phyloP scores from a whole-genome alignment of 2,113 vertebrate species.

The Odobenus rosmarus region DNA sequence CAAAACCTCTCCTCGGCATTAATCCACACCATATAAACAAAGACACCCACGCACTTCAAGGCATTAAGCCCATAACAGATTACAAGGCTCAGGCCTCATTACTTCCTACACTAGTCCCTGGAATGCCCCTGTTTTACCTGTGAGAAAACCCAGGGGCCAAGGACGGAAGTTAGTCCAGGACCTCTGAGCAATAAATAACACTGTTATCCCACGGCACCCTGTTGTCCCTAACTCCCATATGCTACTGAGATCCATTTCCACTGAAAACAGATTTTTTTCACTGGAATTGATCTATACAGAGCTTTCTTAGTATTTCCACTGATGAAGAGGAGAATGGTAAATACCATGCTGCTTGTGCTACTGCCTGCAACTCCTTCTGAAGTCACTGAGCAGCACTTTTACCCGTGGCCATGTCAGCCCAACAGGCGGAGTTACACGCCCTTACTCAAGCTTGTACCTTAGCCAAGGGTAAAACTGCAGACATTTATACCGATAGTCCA shows the following conservation, averaged over 20 bases:
- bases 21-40: neutral
- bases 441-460: neutral
- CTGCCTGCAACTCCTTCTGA: neutral
- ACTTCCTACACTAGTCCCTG: neutral
- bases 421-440: neutral
- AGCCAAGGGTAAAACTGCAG: neutral
- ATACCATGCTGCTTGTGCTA: neutral
- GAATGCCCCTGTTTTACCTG: neutral
- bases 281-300: neutral
- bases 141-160: neutral
- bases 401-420: neutral
- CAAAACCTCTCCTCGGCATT: neutral
- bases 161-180: neutral
- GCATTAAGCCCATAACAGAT: neutral
- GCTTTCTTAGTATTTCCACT: neutral
- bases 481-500: neutral
- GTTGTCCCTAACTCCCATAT: neutral
- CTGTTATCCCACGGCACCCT: neutral
- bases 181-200: neutral
- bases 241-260: neutral
- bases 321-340: neutral
- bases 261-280: neutral
- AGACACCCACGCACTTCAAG: neutral
- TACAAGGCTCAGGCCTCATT: neutral
- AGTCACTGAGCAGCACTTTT: neutral